A percentile compares a stretch with the other conserved stretches of the same genome.
Evolutionary conservation across 1,140 invertebrate species (phyloP).

Genomic region (Yoshiicerus persimilis): DNA sequence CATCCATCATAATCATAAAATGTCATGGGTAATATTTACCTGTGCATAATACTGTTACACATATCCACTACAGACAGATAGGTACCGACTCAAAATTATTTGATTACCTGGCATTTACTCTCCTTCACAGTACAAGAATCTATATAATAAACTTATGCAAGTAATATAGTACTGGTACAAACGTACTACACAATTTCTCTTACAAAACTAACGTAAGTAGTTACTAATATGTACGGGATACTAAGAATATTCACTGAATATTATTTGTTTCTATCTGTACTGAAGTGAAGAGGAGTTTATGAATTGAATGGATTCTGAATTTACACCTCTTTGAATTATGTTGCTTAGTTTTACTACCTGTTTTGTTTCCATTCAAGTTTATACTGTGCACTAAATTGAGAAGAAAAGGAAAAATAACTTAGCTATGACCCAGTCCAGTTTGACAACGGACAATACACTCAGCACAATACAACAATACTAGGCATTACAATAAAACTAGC

Average conservation of each 20-base stretch:
- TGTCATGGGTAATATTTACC: not conserved
- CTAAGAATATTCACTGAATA: not conserved
- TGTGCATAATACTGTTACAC: not conserved
- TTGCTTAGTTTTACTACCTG: not conserved
- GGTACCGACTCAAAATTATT: not conserved
- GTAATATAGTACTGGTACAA: not conserved
- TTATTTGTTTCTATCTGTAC: not conserved
- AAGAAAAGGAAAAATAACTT: not conserved
- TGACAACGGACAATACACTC: not conserved
- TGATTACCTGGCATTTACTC: not conserved
- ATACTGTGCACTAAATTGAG: not conserved
- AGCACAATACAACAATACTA: not conserved
- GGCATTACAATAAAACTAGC: conserved; percentile 9
- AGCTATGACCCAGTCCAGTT: not conserved
- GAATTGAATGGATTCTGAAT: not conserved
- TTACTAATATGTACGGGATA: not conserved
- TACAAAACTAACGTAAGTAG: not conserved
- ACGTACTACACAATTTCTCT: not conserved
- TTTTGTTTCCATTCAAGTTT: not conserved
- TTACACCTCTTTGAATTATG: not conserved
- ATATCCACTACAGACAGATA: not conserved
- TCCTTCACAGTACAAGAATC: not conserved
- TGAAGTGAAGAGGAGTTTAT: not conserved
- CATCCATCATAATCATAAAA: not conserved
- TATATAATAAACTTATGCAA: not conserved